Percentiles rank a stretch among this genome's conserved stretches.
phyloP scores from a whole-genome alignment of 2,888 invertebrate species.

The Perithous albicinctus region DNA sequence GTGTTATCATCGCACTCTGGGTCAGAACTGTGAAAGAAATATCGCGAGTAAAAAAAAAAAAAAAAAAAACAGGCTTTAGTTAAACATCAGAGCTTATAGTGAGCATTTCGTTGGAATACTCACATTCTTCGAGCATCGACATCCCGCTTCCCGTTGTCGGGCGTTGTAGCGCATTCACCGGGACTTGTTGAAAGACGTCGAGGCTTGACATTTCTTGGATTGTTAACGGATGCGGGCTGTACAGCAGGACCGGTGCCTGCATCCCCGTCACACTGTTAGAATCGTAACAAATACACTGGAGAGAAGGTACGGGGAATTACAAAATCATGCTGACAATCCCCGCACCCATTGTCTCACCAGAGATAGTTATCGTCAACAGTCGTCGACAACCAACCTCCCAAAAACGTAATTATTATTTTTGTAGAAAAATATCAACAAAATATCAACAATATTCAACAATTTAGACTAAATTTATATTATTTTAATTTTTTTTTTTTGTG shows the following conservation, averaged over 20 bases:
- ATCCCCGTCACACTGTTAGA: conserved; percentile 84
- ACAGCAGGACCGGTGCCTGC: conserved; percentile 80
- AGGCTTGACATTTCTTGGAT: conserved; percentile 55
- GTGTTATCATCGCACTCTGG: background rate
- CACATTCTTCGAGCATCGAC: conserved; percentile 19
- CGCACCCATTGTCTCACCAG: conserved; percentile 72
- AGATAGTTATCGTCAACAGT: conserved; percentile 53
- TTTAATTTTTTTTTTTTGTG: too few relatives aligned
- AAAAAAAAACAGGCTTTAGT: too few relatives aligned
- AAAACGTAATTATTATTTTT: conserved; percentile 5
- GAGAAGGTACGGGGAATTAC: conserved; percentile 78
- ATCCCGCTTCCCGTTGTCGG: conserved; percentile 13
- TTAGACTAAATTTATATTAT: too few relatives aligned
- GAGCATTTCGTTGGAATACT: conserved; percentile 11
- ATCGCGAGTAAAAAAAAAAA: background rate
- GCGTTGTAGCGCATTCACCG: background rate
- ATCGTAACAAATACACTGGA: conserved; percentile 81
- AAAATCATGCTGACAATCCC: conserved; percentile 71
- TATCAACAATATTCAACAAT: too few relatives aligned
- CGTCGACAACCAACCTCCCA: background rate
- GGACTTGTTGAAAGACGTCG: conserved; percentile 36
- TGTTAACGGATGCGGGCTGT: conserved; percentile 65
- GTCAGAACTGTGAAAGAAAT: conserved; percentile 6
- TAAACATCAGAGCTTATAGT: background rate
- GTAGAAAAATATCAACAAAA: background rate